Evolutionary conservation across 2,113 vertebrate genomes (phyloP).

Genomic region (Callaeas wilsoni): DNA sequence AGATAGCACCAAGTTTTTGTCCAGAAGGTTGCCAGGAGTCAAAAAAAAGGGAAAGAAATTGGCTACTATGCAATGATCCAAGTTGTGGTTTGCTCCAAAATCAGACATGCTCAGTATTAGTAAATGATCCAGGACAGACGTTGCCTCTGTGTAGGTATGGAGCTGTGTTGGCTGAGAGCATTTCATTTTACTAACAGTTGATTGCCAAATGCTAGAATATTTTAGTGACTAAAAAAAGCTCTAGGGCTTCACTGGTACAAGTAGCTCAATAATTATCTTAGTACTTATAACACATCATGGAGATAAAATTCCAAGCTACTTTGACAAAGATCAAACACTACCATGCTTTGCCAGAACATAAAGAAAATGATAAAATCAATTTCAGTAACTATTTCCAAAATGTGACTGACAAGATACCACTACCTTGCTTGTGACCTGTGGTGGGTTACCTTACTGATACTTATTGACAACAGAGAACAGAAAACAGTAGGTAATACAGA

Average conservation of each 20-base stretch:
- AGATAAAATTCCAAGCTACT: not conserved
- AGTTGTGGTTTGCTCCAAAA: not conserved
- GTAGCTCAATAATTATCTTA: not conserved
- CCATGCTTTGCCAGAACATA: not conserved
- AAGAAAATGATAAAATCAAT: not conserved
- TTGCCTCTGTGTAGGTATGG: not conserved
- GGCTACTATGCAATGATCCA: not conserved
- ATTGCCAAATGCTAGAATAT: not conserved
- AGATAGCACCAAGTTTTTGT: not conserved
- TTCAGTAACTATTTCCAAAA: not conserved
- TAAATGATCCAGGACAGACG: not conserved
- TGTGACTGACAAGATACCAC: not conserved
- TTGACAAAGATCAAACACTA: not conserved
- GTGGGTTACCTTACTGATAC: not conserved
- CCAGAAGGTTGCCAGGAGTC: not conserved
- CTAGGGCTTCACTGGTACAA: not conserved
- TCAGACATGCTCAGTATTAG: not conserved
- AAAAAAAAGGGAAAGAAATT: not conserved
- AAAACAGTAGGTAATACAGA: not conserved
- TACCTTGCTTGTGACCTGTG: not conserved
- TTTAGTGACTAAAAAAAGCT: not conserved
- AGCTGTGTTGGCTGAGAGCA: not conserved
- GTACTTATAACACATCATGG: not conserved
- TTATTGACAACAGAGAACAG: not conserved
- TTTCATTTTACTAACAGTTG: not conserved